A percentile compares a stretch with the other conserved stretches of the same genome.
Conservation (phyloP, 2,797 vertebrate genomes). For the Nyctibius grandis region DNA sequence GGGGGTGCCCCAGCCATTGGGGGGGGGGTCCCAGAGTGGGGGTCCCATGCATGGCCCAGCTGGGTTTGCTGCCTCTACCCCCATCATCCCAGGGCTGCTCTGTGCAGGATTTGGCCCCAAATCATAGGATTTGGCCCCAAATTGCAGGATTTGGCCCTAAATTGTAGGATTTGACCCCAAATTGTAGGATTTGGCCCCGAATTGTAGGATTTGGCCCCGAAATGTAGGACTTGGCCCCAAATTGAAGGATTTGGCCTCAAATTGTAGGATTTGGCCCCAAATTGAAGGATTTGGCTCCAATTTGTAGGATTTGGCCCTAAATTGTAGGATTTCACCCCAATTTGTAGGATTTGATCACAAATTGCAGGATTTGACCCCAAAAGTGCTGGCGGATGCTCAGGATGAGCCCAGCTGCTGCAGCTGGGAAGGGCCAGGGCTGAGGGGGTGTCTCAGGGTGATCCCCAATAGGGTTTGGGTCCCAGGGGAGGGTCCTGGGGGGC, state of each 20-base stretch:
- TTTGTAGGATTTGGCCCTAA: background rate
- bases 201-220: background rate
- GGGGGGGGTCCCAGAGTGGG: background rate
- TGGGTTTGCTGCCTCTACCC: background rate
- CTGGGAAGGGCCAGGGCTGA: background rate
- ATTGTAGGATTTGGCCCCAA: background rate
- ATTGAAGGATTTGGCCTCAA: too few relatives aligned
- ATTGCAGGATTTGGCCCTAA: background rate
- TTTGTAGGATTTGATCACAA: too few relatives aligned
- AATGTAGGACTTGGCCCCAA: too few relatives aligned
- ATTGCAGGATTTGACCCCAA: background rate
- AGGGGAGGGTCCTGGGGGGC: background rate
- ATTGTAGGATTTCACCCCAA: too few relatives aligned
- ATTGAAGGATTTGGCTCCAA: background rate
- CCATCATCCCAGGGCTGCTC: background rate
- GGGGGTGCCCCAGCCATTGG: rapidly evolving
- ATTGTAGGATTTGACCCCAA: too few relatives aligned
- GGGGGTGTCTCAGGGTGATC: rapidly evolving
- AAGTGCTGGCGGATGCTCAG: background rate
- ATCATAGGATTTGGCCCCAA: background rate
- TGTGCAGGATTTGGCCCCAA: background rate
- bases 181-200: too few relatives aligned
- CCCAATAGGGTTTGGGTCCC: rapidly evolving
- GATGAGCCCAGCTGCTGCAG: background rate
- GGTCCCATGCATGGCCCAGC: rapidly evolving